Conservation (phyloP, 2,797 vertebrate species). For the Todus mexicanus region DNA sequence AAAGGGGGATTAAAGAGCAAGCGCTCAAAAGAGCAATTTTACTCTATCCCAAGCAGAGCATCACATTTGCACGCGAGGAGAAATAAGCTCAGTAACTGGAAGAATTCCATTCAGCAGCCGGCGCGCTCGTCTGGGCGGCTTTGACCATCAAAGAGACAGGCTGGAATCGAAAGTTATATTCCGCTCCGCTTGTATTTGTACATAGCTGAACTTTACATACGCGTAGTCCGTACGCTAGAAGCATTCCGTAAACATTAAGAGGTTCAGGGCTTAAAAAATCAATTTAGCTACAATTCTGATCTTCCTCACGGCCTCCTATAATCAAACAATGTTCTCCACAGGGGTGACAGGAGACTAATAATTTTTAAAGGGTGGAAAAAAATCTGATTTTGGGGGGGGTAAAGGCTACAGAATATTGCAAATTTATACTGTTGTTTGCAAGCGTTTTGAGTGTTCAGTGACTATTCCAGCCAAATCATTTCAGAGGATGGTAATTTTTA, state of each 20-base stretch:
- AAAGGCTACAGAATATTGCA: neutral
- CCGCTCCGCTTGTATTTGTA: neutral
- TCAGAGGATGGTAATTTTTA: neutral
- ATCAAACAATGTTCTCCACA: neutral
- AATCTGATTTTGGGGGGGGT: neutral
- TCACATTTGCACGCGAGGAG: neutral
- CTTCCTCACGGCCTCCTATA: neutral
- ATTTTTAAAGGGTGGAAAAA: neutral
- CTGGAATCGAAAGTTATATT: neutral
- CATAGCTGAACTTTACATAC: neutral
- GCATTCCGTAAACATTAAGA: neutral
- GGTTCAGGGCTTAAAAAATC: neutral
- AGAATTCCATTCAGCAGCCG: neutral
- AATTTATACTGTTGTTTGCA: neutral
- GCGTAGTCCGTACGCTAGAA: neutral
- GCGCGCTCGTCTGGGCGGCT: neutral
- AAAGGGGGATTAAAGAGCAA: neutral
- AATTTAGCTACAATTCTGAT: neutral
- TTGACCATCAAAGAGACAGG: slow-evolving; percentile 6
- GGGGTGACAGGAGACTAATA: neutral
- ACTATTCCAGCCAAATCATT: neutral
- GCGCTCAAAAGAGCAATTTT: neutral
- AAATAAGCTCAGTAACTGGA: neutral
- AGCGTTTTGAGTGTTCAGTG: neutral
- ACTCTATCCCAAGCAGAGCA: neutral